Conservation (phyloP, 2,888 invertebrate species). For the Lydus trimaculatus region DNA sequence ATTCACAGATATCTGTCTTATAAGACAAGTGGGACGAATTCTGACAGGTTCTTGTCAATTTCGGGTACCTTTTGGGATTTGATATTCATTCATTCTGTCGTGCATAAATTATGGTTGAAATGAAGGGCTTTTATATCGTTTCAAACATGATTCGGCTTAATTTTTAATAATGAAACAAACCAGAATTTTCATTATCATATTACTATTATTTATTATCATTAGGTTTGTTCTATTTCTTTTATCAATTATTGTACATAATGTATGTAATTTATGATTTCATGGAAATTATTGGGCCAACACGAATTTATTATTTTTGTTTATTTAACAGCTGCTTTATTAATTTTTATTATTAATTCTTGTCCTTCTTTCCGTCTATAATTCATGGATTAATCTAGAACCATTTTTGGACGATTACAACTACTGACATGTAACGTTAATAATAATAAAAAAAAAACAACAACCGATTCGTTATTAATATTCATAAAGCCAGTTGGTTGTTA, state of each 20-base stretch:
- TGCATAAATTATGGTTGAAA: slow-evolving; percentile 23
- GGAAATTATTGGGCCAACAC: not conserved
- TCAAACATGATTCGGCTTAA: slow-evolving; percentile 18
- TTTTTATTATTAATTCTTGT: slow-evolving; percentile 13
- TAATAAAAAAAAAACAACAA: slow-evolving; percentile 17
- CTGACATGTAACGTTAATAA: slow-evolving; percentile 20
- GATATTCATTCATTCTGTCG: slow-evolving; percentile 23
- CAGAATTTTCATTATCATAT: too few species aligned
- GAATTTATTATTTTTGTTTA: not conserved
- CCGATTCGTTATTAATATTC: slow-evolving; percentile 30
- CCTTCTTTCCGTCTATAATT: not conserved
- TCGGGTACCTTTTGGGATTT: slow-evolving; percentile 12
- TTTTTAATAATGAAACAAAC: slow-evolving; percentile 25
- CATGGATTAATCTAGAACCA: slow-evolving; percentile 22
- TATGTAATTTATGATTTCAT: not conserved
- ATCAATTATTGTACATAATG: not conserved
- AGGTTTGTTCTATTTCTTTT: too few species aligned
- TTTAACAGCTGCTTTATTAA: not conserved
- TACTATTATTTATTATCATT: too few species aligned
- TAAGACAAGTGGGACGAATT: slow-evolving; percentile 9
- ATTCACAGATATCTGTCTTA: not conserved
- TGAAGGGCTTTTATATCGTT: slow-evolving; percentile 18
- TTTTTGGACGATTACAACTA: slow-evolving; percentile 27
- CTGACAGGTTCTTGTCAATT: slow-evolving; percentile 9
- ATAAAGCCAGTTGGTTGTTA: slow-evolving; percentile 19